phyloP scores from a whole-genome alignment of 2,888 invertebrate species.

The Sycophila texana region DNA sequence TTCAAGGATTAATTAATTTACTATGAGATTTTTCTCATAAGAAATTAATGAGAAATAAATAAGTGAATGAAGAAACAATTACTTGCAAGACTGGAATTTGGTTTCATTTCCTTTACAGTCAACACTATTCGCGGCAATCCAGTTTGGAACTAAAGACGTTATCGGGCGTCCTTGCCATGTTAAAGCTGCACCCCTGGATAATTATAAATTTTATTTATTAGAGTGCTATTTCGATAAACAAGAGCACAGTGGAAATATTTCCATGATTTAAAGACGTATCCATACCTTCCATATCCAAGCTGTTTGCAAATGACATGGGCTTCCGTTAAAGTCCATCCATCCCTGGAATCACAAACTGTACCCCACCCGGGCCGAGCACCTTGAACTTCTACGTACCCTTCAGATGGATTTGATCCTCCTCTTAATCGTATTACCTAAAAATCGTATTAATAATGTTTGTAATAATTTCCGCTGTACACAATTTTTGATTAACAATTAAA shows the following conservation, averaged over 20 bases:
- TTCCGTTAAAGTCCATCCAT: constrained; percentile 76
- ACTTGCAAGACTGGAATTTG: constrained; percentile 73
- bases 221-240: neutral
- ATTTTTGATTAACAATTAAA: neutral
- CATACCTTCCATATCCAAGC: constrained; percentile 76
- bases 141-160: constrained; percentile 64
- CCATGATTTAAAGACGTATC: neutral
- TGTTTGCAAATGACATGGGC: constrained; percentile 77
- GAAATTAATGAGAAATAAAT: too few species aligned
- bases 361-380: constrained; percentile 76
- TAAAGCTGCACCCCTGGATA: constrained; percentile 76
- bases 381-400: constrained; percentile 76
- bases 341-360: constrained; percentile 76
- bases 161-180: constrained; percentile 76
- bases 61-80: constrained; percentile 41
- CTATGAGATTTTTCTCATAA: too few species aligned
- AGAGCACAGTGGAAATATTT: neutral
- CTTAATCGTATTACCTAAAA: constrained; percentile 74
- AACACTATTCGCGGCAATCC: constrained; percentile 73
- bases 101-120: constrained; percentile 74
- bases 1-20: too few species aligned
- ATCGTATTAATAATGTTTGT: neutral
- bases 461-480: neutral
- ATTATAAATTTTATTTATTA: neutral
- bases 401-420: constrained; percentile 73